phyloP scores from a whole-genome alignment of 30 jellyfish, hydroid and myxozoan genomes.

The Aurelia coerulea region DNA sequence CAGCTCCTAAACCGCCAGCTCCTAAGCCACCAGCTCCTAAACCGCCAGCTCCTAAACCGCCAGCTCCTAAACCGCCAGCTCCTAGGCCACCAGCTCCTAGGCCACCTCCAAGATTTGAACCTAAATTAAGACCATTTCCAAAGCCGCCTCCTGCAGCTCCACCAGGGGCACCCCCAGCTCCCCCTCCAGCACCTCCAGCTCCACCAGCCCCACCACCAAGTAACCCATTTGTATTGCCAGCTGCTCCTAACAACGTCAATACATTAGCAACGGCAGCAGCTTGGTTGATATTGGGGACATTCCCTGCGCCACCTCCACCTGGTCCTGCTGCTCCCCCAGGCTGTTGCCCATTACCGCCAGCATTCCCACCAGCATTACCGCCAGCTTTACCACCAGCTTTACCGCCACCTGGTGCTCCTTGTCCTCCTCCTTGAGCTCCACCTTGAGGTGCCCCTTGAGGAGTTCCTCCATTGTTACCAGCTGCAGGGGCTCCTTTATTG shows the following conservation, averaged over 20 bases:
- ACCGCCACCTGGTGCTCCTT: not conserved
- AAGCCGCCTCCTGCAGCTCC: constrained; percentile 4
- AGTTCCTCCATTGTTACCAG: not conserved
- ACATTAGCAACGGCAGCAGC: constrained; percentile 72
- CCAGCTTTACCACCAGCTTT: not conserved
- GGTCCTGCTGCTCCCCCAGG: constrained; percentile 51
- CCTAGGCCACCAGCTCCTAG: constrained; percentile 59
- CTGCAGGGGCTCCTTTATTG: constrained; percentile 33
- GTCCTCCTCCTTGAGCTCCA: constrained; percentile 11
- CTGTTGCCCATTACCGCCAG: constrained; percentile 24
- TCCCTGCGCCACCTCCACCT: constrained; percentile 63
- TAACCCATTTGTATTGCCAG: constrained; percentile 63
- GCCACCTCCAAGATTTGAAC: constrained; percentile 14
- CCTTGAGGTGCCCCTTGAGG: constrained; percentile 5
- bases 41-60: constrained; percentile 51
- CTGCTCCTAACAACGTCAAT: constrained; percentile 61
- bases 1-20: constrained; percentile 37
- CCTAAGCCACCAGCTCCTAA: constrained; percentile 37
- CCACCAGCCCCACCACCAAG: constrained; percentile 83
- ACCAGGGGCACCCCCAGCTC: constrained; percentile 45
- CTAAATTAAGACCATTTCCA: constrained; percentile 12
- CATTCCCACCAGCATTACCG: constrained; percentile 15
- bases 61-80: constrained; percentile 55
- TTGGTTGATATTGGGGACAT: constrained; percentile 34
- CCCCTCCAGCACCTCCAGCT: constrained; percentile 50